Evolutionary conservation across 1,140 invertebrate genomes (phyloP), one percentile per base, ranked within the genome.

Genomic region (Tribolium madens): DNA sequence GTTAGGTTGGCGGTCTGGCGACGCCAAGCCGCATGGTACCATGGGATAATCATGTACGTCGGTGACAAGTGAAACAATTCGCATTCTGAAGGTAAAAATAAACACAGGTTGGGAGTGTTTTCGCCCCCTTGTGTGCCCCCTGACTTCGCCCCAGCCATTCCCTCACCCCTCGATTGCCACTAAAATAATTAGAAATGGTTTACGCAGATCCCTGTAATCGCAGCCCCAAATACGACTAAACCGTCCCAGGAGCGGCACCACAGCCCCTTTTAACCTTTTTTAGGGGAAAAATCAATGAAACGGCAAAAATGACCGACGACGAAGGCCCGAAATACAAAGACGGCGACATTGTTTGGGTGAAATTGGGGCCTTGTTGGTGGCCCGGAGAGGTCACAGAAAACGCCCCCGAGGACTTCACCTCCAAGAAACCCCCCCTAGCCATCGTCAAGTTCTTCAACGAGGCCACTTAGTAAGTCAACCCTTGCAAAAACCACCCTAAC

Each of bases 361-460:
- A 95, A 84, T 85, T 95, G 17, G 89, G 92, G 6, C 88, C 90
- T 7, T 91, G 89, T 80, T 94, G 92, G 91, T 95, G 93, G 93
- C 94, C 94, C 33, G 93, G 93, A 4, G 91, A 93, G 84, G 93
- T 95, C 47, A 88, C 91, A 36, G 89, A 88, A 47, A 84, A 89
- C 14, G 87, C 89, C 50, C 87, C 89, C 69, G 90, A 90, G 78
- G 88, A 92, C 68, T 85, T 92, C 75, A 87, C 87, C 52, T 18
- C 47, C 74, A 91, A 89, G 76, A 93, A 92, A 81, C 89, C 90
- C 33, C 90, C 93, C 1, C 91, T 94, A 77, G 92, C 92, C 46
- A 89, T 91, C 83, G 93, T 95, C 7, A 93, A 93, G 81, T 95
- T 95, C 86, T 95, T 94, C 84, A 90, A 94, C 84, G 94, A 95